Evolutionary conservation across 2,888 invertebrate genomes (phyloP).

Genomic region (Dolichopus griseipennis): DNA sequence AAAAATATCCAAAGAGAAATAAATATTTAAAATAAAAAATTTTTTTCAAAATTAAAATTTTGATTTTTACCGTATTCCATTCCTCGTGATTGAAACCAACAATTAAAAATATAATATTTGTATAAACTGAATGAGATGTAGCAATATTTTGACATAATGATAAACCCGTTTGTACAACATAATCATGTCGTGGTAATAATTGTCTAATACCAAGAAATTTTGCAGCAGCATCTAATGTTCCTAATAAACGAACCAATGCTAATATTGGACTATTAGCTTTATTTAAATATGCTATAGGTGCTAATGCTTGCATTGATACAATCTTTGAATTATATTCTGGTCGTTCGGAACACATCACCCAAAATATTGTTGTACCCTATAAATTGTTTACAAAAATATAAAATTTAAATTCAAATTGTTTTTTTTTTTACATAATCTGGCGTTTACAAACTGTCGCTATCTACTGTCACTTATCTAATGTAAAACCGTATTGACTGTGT

Average conservation of each 20-base stretch:
- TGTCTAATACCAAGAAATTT: constrained; percentile 40
- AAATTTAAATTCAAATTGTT: background rate
- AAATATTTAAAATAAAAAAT: background rate
- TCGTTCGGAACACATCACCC: constrained; percentile 42
- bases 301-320: constrained; percentile 45
- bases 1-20: constrained; percentile 21
- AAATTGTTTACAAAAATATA: background rate
- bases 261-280: constrained; percentile 34
- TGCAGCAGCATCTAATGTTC: constrained; percentile 30
- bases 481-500: background rate
- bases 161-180: constrained; percentile 40
- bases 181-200: constrained; percentile 41
- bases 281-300: constrained; percentile 46
- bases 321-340: constrained; percentile 49
- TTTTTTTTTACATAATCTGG: background rate
- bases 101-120: constrained; percentile 52
- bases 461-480: background rate
- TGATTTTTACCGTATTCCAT: constrained; percentile 47
- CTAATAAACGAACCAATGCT: background rate
- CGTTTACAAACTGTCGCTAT: background rate
- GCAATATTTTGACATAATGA: constrained; percentile 46
- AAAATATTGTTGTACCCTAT: constrained; percentile 47
- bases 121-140: constrained; percentile 49
- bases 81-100: constrained; percentile 52
- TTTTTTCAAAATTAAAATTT: no score